phyloP scores from a whole-genome alignment of 2,888 invertebrate species.

The Lepetodrilus schrolli region DNA sequence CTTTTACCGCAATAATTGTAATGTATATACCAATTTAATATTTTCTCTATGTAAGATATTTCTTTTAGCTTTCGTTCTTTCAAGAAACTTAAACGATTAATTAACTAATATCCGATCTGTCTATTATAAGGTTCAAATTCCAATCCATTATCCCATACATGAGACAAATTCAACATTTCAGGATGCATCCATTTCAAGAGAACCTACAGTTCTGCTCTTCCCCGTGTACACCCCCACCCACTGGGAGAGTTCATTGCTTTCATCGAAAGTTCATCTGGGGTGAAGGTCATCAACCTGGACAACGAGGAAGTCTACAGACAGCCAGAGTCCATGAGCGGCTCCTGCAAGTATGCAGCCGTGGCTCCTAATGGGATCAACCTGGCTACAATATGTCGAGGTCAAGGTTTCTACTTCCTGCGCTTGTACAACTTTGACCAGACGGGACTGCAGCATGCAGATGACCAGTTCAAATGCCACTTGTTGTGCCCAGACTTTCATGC shows the following conservation, averaged over 20 bases:
- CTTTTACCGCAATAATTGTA: no score
- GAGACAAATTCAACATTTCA: constrained; percentile 34
- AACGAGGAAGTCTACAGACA: constrained; percentile 48
- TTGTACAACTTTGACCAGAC: constrained; percentile 12
- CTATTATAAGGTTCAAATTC: not conserved
- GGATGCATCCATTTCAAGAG: constrained; percentile 49
- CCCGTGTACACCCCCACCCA: constrained; percentile 60
- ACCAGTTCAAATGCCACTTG: constrained; percentile 40
- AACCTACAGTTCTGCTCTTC: constrained; percentile 50
- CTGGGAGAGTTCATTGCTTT: constrained; percentile 56
- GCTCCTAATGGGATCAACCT: constrained; percentile 60
- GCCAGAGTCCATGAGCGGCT: constrained; percentile 47
- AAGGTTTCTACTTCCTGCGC: constrained; percentile 37
- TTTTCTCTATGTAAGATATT: no score
- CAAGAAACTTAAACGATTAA: not conserved
- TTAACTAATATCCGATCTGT: not conserved
- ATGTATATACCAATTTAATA: no score
- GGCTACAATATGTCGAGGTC: constrained; percentile 52
- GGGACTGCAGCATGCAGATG: not conserved
- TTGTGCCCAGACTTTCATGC: constrained; percentile 45
- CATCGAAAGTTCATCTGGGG: constrained; percentile 44
- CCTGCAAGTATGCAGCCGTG: constrained; percentile 54
- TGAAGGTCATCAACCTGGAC: constrained; percentile 43
- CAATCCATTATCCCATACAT: not conserved
- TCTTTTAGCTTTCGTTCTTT: no score